Evolutionary conservation across 2,888 invertebrate genomes (phyloP).

Genomic region (Hypomecis punctinalis): DNA sequence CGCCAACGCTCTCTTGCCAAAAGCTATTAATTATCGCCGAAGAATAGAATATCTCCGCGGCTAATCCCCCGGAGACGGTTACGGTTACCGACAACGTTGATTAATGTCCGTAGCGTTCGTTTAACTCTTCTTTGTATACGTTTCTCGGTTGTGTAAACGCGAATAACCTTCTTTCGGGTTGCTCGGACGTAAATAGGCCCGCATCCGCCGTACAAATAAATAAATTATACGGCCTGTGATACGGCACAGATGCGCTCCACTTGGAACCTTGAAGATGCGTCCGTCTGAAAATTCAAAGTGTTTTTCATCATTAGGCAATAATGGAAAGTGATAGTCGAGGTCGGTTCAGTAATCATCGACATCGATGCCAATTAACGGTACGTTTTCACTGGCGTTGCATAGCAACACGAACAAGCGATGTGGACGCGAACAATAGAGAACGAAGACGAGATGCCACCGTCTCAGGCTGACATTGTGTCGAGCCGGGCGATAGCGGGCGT

Average conservation of each 20-base stretch:
- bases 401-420: constrained; percentile 52
- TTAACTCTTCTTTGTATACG: constrained; percentile 76
- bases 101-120: constrained; percentile 78
- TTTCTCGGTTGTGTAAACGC: constrained; percentile 71
- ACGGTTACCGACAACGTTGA: constrained; percentile 82
- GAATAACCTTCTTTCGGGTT: constrained; percentile 77
- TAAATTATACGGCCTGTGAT: constrained; percentile 67
- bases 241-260: constrained; percentile 62
- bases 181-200: constrained; percentile 69
- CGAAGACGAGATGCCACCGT: constrained; percentile 56
- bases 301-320: constrained; percentile 59
- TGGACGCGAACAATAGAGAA: constrained; percentile 60
- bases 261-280: constrained; percentile 62
- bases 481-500: constrained; percentile 61
- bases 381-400: constrained; percentile 58
- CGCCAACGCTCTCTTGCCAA: constrained; percentile 78
- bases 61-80: constrained; percentile 81
- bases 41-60: constrained; percentile 82
- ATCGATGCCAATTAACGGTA: constrained; percentile 56
- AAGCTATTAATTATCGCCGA: constrained; percentile 81
- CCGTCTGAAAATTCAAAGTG: constrained; percentile 51
- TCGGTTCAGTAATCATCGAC: constrained; percentile 51
- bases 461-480: constrained; percentile 59
- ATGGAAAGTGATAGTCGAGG: constrained; percentile 60
- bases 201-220: constrained; percentile 72